Base-by-base conservation (phyloP, 2,113 vertebrate genomes). In the Aspidoscelis tigris region DNA sequence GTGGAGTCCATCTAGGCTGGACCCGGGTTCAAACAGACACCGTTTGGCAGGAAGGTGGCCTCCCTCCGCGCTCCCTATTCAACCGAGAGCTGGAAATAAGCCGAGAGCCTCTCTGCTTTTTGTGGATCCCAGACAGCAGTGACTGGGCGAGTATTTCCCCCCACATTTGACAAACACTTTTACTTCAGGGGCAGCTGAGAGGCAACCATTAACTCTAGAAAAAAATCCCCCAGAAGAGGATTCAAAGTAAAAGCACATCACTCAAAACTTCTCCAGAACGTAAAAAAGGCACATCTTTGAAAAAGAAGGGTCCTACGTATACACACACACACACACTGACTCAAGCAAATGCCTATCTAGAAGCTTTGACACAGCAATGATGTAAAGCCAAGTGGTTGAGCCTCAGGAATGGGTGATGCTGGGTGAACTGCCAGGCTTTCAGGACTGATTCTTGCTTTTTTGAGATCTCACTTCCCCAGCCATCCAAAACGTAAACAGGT, bases 101-200 rank as follows among this genome's bases (percentile, higher is more conserved):
- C 7, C 11, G 21, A 43, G 9, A 76, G 66, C 41, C 33, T 5
- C n/a, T 5, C 10, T 0, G 20, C 16, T 22, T 41, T 41, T 21
- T 2, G 26, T 68, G 47, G 12, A 26, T 2, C 3, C 4, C 4
- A 44, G 0, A 0, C 50, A 26, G 21, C 7, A 47, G 58, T 2
- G 0, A 12, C 0, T 71, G 41, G 41, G 41, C 14, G 50, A n/a
- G 33, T 39, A 0, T 0, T 22, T 26, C 65, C 33, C 47, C 3
- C 70, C 77, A 26, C 47, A 50, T 50, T 18, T 0, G 0, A 26
- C n/a, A 18, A 4, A 75, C 1, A 69, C 0, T 80, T 1, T 33
- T 18, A 1, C 3, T 20, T 14, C 64, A 16, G 39, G 0, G n/a
- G 53, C 4, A 1, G 0, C 20, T 8, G 50, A 12, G 0, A 6